Evolutionary conservation across 2,113 vertebrate species (phyloP).

Genomic region (Neopipo cinnamomea): DNA sequence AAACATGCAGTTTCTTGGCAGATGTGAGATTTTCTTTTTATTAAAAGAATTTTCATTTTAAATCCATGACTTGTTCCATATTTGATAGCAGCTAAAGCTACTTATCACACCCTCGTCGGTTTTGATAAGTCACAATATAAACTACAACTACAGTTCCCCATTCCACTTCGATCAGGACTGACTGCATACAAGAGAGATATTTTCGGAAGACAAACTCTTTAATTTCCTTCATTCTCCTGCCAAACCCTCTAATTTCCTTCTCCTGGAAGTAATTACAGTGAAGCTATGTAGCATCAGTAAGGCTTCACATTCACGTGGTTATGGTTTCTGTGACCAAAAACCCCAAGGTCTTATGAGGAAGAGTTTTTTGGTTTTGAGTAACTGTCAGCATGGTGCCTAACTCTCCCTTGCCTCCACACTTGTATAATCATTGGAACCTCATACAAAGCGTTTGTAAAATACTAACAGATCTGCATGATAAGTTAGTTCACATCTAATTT

Average conservation of each 20-base stretch:
- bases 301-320: background rate
- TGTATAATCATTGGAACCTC: background rate
- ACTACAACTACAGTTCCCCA: background rate
- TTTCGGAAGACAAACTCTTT: background rate
- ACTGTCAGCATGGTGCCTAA: background rate
- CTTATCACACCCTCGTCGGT: background rate
- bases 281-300: background rate
- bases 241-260: constrained; percentile 5
- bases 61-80: background rate
- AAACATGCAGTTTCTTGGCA: background rate
- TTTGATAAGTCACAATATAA: background rate
- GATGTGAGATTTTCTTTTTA: background rate
- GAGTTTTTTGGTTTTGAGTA: background rate
- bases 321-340: background rate
- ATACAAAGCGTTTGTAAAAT: background rate
- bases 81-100: background rate
- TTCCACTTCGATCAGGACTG: background rate
- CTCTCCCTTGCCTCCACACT: background rate
- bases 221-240: background rate
- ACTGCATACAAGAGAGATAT: background rate
- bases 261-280: background rate
- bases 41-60: background rate
- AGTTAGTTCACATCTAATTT: background rate
- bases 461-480: background rate
- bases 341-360: background rate